A percentile compares a stretch with the other conserved stretches of the same genome.
Evolutionary conservation across 2,113 vertebrate species (phyloP).

Genomic region (Nothoprocta perdicaria): DNA sequence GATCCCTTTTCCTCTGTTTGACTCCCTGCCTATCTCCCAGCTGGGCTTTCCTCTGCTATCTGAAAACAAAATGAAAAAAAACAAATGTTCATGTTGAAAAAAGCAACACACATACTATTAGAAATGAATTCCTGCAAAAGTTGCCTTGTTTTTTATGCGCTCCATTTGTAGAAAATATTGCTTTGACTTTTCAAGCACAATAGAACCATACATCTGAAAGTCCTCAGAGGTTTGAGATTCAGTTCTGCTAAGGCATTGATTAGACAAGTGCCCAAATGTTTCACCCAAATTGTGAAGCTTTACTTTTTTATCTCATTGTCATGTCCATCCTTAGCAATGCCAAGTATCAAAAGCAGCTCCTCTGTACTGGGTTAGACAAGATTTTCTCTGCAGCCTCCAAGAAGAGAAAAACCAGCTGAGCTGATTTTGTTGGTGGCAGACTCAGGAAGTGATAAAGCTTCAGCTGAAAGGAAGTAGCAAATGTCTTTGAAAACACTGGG

Average conservation of each 20-base stretch:
- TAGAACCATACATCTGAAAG: background rate
- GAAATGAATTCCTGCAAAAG: background rate
- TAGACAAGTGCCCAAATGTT: conserved; percentile 5
- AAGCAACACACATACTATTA: background rate
- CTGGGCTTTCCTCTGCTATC: background rate
- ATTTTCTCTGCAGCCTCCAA: conserved; percentile 21
- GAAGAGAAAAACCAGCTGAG: background rate
- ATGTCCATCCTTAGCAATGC: background rate
- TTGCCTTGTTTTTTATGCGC: background rate
- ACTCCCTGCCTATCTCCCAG: conserved; percentile 47
- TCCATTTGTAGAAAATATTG: background rate
- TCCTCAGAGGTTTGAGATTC: background rate
- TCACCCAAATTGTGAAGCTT: background rate
- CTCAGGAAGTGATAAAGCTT: background rate
- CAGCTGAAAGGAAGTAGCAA: conserved; percentile 17
- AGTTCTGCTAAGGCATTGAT: background rate
- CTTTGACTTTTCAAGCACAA: background rate
- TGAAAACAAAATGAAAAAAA: conserved; percentile 36
- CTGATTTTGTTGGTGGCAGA: conserved; percentile 19
- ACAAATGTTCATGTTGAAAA: background rate
- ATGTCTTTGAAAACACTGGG: background rate
- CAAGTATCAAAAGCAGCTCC: background rate
- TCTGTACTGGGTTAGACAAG: background rate
- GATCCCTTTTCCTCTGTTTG: conserved; percentile 51
- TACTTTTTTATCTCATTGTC: conserved; percentile 18